Evolutionary conservation across 2,888 invertebrate species (phyloP).

Genomic region (Merodon equestris): DNA sequence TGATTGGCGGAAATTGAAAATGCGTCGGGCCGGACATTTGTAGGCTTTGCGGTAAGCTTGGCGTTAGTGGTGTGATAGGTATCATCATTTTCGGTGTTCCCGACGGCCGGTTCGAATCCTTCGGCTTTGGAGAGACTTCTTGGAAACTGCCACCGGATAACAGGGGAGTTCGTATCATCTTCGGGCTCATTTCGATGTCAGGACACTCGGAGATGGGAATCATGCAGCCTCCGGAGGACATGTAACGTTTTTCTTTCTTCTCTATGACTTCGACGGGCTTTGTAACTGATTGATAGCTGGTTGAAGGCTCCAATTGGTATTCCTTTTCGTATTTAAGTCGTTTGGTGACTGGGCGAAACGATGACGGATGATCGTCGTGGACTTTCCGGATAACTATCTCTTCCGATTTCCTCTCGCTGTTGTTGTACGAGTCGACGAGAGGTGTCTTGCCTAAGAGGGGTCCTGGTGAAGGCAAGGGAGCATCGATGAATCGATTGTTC

Average conservation of each 20-base stretch:
- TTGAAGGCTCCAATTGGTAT: conserved; percentile 48
- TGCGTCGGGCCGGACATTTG: conserved; percentile 75
- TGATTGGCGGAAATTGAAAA: conserved; percentile 85
- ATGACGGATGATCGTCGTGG: conserved; percentile 75
- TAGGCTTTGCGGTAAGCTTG: conserved; percentile 80
- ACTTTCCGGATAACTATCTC: conserved; percentile 77
- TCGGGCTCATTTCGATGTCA: conserved; percentile 83
- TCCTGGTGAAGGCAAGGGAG: conserved; percentile 89
- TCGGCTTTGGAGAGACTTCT: conserved; percentile 76
- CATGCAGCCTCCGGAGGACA: conserved; percentile 78
- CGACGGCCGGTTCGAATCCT: conserved; percentile 72
- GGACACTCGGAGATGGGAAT: conserved; percentile 83
- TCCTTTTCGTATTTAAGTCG: conserved; percentile 45
- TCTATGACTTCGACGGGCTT: conserved; percentile 80
- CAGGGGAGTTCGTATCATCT: conserved; percentile 89
- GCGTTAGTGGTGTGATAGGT: conserved; percentile 81
- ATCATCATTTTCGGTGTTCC: conserved; percentile 80
- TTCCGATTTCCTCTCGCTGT: conserved; percentile 72
- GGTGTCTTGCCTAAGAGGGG: conserved; percentile 90
- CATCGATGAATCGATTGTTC: conserved; percentile 79
- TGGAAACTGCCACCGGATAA: conserved; percentile 91
- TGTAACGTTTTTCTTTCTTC: conserved; percentile 74
- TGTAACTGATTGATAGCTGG: conserved; percentile 23
- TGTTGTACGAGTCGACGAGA: conserved; percentile 84
- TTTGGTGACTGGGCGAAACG: conserved; percentile 21